Evolutionary conservation across 2,797 vertebrate species (phyloP), one percentile per base, ranked within the genome.

Genomic region (Florisuga fusca): DNA sequence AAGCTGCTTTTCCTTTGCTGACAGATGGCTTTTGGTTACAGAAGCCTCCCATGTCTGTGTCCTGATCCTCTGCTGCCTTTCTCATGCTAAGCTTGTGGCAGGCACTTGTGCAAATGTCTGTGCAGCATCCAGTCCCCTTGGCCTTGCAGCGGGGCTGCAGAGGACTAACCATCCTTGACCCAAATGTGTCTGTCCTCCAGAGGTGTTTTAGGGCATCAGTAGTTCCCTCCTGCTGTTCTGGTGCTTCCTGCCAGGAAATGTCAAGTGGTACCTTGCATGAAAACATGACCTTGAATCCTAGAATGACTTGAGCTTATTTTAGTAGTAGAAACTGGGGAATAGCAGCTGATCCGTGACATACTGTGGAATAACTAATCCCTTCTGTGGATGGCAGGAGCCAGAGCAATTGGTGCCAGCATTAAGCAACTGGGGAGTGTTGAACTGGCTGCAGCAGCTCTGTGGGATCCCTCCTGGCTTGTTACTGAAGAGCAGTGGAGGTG

Each of bases 221-320:
- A 25, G 57, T 34, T 90, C 84, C 58, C 59, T 93, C 41, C 78
- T 87, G 63, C 67, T 18, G 21, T 74, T n/a, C 92, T 73, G 77
- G 22, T 74, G n/a, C 93, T 73, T 86, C 41, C 63, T 80, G 73
- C 73, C 81, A 79, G 77, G 62, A 77, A 90, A 76, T 57, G 73
- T 79, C 79, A 76, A 63, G 48, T 3, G 1, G 23, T 48, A 41
- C 80, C 53, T 77, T 81, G 75, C n/a, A 27, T 82, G 93, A 94
- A 94, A 94, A 92, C 67, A 74, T 16, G 94, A 97, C 97, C 96
- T 98, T 97, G 97, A 96, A 89, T 95, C 31, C 74, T 66, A 85
- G 76, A 86, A 82, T 2, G 33, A 72, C 73, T 92, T 92, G 86
- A 95, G 94, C 84, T 96, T 87, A 89, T 96, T 97, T 97, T 93